phyloP scores from a whole-genome alignment of 2,113 vertebrate genomes.

The Daphoenositta chrysoptera region DNA sequence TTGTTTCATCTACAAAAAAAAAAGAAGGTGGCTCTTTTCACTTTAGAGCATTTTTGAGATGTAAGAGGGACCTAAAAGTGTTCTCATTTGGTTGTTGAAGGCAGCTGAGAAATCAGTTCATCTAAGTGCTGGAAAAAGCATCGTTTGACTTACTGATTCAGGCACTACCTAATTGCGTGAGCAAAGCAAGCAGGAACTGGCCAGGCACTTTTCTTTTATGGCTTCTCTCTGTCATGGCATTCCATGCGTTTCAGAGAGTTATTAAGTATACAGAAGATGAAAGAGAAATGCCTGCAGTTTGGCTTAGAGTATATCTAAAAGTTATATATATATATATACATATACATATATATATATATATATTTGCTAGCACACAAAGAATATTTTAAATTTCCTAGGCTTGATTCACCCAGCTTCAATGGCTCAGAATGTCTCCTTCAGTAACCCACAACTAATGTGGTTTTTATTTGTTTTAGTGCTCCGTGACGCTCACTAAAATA shows the following conservation, averaged over 20 bases:
- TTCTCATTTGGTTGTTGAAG: not conserved
- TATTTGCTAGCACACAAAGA: not conserved
- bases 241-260: not conserved
- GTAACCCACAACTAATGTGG: conserved; percentile 27
- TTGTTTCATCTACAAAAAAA: not conserved
- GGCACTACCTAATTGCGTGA: not conserved
- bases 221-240: conserved; percentile 34
- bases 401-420: not conserved
- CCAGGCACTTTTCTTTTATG: conserved; percentile 46
- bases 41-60: not conserved
- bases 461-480: conserved; percentile 48
- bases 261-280: conserved; percentile 50
- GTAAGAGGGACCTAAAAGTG: not conserved
- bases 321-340: not conserved
- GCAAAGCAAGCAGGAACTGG: not conserved
- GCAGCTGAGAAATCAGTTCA: not conserved
- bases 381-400: conserved; percentile 32
- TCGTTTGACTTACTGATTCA: conserved; percentile 10
- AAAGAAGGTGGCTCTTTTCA: not conserved
- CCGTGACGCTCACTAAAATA: not conserved
- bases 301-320: not conserved
- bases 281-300: conserved; percentile 19
- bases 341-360: not conserved
- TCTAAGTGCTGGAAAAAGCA: not conserved
- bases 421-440: not conserved